Evolutionary conservation across 2,113 vertebrate genomes (phyloP), one percentile per base, ranked within the genome.

Genomic region (Percopsis transmontana): DNA sequence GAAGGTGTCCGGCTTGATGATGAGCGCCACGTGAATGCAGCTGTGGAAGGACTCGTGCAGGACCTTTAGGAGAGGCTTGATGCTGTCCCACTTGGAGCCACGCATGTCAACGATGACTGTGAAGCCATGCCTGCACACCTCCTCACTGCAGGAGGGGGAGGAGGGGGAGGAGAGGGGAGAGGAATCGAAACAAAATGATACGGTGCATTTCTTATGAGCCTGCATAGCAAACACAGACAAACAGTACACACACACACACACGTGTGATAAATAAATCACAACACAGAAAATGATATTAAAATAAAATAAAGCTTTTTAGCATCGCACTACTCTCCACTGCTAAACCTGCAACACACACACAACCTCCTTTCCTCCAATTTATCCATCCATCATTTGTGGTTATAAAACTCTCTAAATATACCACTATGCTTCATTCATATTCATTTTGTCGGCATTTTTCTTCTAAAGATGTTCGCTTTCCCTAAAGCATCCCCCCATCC

Each of bases 61-160:
- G 90, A 98, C 97, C 93, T 99, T 99, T 90, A 99, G 92, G 75
- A 99, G 93, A 2, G 97, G 97, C 79, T 99, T 99, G 88, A 99
- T 99, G 86, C 96, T 99, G 90, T 99, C 97, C 97, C 97, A 99
- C 84, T 99, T 99, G 82, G 97, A 99, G 50, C 97, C 97, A 1
- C 97, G 97, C 97, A 99, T 99, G 91, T 99, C 97, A 92, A 99
- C 96, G 48, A 99, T 99, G 88, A 99, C 97, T 0, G 97, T 99
- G 92, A 99, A 99, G 86, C 97, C 97, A 89, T 97, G 93, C 91
- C 97, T 98, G 92, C 94, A 97, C 24, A 99, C 96, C 76, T 99
- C 97, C 90, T 99, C 97, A 40, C 97, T 99, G 86, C 16, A 84
- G 75, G 70, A 66, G 70, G 77, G 72, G 42, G 65, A 60, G 59